Conservation (phyloP, 1,140 invertebrate genomes). For the Littorina saxatilis region DNA sequence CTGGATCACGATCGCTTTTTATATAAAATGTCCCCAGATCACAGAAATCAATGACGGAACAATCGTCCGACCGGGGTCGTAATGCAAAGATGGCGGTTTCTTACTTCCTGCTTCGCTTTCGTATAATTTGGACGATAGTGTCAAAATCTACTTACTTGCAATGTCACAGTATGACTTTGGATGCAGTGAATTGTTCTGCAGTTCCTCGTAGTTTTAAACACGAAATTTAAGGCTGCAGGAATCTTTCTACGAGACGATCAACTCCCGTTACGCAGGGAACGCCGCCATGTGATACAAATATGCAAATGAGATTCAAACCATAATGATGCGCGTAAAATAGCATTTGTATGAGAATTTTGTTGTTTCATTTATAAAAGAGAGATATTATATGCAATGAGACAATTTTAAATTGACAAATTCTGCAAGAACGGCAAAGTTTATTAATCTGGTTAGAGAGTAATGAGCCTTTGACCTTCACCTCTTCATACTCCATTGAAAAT, state of each 20-base stretch:
- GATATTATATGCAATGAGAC: too few relatives aligned
- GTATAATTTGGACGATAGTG: neutral
- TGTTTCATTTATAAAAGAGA: too few relatives aligned
- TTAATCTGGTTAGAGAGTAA: constrained; percentile 9
- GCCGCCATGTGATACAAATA: constrained; percentile 38
- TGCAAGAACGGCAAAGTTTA: too few relatives aligned
- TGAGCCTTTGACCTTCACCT: constrained; percentile 36
- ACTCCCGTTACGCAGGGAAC: constrained; percentile 35
- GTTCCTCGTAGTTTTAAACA: too few relatives aligned
- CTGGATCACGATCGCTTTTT: too few relatives aligned
- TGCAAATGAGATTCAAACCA: constrained; percentile 26
- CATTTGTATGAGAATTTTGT: too few relatives aligned
- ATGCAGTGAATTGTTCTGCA: too few relatives aligned
- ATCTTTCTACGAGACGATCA: neutral
- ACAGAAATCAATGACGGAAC: too few relatives aligned
- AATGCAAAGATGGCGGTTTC: constrained; percentile 27
- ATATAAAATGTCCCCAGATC: too few relatives aligned
- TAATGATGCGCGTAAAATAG: too few relatives aligned
- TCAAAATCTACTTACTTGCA: neutral
- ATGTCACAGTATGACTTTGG: neutral
- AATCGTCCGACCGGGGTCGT: neutral
- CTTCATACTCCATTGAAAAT: constrained; percentile 27
- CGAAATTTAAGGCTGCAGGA: too few relatives aligned
- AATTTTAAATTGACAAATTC: too few relatives aligned
- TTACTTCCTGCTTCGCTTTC: constrained; percentile 16